Evolutionary conservation across 2,797 vertebrate species (phyloP).

Genomic region (Sebastes elongatus): DNA sequence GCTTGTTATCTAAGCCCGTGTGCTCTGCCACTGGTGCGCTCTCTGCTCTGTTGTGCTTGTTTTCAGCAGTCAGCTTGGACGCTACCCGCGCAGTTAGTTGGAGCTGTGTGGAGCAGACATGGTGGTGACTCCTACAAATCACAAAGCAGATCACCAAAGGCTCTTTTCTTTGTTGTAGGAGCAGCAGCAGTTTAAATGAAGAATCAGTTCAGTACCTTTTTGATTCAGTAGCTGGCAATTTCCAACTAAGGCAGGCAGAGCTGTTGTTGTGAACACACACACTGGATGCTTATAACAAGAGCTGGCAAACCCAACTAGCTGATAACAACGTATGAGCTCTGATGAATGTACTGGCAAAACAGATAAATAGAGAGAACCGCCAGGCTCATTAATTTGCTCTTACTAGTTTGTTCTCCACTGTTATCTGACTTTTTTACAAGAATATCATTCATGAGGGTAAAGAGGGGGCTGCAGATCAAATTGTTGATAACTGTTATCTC

Average conservation of each 20-base stretch:
- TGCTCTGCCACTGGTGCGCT: slow-evolving; percentile 44
- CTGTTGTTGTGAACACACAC: slow-evolving; percentile 23
- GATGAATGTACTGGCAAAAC: slow-evolving; percentile 8
- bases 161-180: background rate
- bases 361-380: background rate
- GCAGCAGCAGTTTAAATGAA: slow-evolving; percentile 5
- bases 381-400: slow-evolving; percentile 1
- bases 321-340: slow-evolving; percentile 22
- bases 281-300: background rate
- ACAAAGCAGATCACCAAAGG: slow-evolving; percentile 20
- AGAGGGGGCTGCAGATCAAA: slow-evolving; percentile 9
- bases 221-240: slow-evolving; percentile 13
- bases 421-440: background rate
- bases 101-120: slow-evolving; percentile 18
- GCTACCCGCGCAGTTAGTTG: background rate
- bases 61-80: slow-evolving; percentile 36
- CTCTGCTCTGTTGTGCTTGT: slow-evolving; percentile 43
- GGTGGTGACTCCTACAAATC: slow-evolving; percentile 36
- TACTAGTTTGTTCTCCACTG: background rate
- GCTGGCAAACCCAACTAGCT: background rate
- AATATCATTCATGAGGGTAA: background rate
- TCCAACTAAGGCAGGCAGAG: background rate
- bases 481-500: slow-evolving; percentile 23
- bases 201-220: slow-evolving; percentile 17
- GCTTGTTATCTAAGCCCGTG: slow-evolving; percentile 62